Conservation (phyloP, 2,888 invertebrate species). For the Vanessa cardui region DNA sequence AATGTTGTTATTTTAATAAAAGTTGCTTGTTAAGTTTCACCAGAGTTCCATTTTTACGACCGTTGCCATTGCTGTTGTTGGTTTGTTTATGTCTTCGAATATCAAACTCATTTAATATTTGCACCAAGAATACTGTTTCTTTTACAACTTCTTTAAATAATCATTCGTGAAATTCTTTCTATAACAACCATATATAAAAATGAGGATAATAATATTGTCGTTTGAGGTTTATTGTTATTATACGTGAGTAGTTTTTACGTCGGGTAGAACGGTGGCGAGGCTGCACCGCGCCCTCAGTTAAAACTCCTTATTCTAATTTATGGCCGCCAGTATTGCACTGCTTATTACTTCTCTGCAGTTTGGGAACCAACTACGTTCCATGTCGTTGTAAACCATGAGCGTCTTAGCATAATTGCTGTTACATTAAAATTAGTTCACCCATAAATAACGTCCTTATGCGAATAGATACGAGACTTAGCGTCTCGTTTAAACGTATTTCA, state of each 20-base stretch:
- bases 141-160: background rate
- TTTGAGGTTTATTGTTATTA: slow-evolving; percentile 27
- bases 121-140: slow-evolving; percentile 1
- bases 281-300: slow-evolving; percentile 58
- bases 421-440: slow-evolving; percentile 77
- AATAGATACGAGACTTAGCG: slow-evolving; percentile 46
- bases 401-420: slow-evolving; percentile 79
- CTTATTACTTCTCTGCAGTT: slow-evolving; percentile 80
- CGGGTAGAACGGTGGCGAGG: slow-evolving; percentile 42
- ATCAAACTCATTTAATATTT: slow-evolving; percentile 35
- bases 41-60: slow-evolving; percentile 75
- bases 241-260: slow-evolving; percentile 44
- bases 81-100: slow-evolving; percentile 69
- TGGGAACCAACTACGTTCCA: slow-evolving; percentile 74
- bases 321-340: slow-evolving; percentile 74
- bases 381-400: slow-evolving; percentile 78
- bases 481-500: slow-evolving; percentile 36
- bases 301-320: slow-evolving; percentile 81
- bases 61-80: slow-evolving; percentile 62
- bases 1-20: slow-evolving; percentile 81
- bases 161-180: background rate
- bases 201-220: slow-evolving; percentile 12
- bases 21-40: slow-evolving; percentile 69
- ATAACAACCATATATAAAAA: background rate
- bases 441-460: slow-evolving; percentile 76